Evolutionary conservation across 2,797 vertebrate species (phyloP), one percentile per base, ranked within the genome.

Genomic region (Acanthurus leucopareius): DNA sequence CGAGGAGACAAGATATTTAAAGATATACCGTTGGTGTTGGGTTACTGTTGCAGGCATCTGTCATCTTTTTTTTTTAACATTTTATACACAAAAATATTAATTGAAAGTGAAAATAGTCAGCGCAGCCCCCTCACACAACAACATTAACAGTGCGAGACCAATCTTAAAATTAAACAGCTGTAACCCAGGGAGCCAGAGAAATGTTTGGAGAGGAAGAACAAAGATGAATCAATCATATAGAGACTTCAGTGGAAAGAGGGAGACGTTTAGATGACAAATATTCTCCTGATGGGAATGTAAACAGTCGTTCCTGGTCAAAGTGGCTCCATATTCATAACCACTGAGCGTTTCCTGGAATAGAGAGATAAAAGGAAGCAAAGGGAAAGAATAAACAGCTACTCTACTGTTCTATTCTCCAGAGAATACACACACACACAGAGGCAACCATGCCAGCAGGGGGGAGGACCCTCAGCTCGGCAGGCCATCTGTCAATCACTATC

Each of bases 261-360:
- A 72, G 79, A 78, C 54, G 47, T 72, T 82, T 76, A 61, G 80
- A 77, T 67, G 61, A 72, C 69, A 82, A 82, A 90, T 69, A 84
- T 78, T 57, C 25, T 4, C 67, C 62, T 68, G 70, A 66, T 76
- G 60, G 69, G 79, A 85, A 89, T 82, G 77, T 87, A 80, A 90
- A 89, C 84, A 77, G 59, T 35, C 32, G 54, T 42, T 52, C 22
- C 19, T 38, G 40, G 20, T 32, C 16, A 53, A 82, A 82, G 69
- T 11, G 45, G 64, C 66, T 79, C 57, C 76, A 65, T 58, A 76
- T 58, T 35, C 58, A 76, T 61, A 77, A 86, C 56, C 57, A 63
- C 13, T 69, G 66, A 86, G 69, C 15, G 48, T 35, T 74, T 69
- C 57, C 69, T 54, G 48, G 57, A 56, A 14, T 2, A 69, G 15